phyloP scores from a whole-genome alignment of 1,140 invertebrate species.

The Drosophila obscura region DNA sequence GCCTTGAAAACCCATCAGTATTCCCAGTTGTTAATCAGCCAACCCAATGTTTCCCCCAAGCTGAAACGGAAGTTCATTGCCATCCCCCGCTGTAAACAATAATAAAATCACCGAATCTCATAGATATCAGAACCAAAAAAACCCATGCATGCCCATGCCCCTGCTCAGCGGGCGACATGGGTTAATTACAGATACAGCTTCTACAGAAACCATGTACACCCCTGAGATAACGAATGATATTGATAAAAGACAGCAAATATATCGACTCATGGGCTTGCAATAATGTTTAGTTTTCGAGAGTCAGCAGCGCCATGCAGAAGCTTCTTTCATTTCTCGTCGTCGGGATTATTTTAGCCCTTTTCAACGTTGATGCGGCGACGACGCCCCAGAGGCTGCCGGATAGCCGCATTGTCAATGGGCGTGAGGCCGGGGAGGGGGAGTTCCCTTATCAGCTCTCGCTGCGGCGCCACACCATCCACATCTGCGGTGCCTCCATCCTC shows the following conservation, averaged over 20 bases:
- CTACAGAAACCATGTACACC: conserved; percentile 43
- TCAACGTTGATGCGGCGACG: conserved; percentile 5
- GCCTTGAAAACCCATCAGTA: too few relatives aligned
- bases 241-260: conserved; percentile 45
- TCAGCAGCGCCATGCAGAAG: conserved; percentile 32
- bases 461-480: conserved; percentile 65
- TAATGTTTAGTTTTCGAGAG: conserved; percentile 40
- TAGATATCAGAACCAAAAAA: conserved; percentile 34
- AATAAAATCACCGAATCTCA: conserved; percentile 45
- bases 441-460: conserved; percentile 72
- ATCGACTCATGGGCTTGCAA: conserved; percentile 28
- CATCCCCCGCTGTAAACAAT: conserved; percentile 37
- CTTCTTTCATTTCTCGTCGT: conserved; percentile 14
- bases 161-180: conserved; percentile 24
- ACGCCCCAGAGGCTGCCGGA: conserved; percentile 41
- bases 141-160: conserved; percentile 7
- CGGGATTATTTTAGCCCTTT: neutral
- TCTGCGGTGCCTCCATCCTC: conserved; percentile 81
- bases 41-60: neutral
- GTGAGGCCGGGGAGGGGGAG: conserved; percentile 60
- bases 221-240: conserved; percentile 32
- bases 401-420: conserved; percentile 76
- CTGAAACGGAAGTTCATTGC: conserved; percentile 51
- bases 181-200: conserved; percentile 49
- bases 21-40: too few relatives aligned